Conservation (phyloP, 2,113 vertebrate genomes). For the Rousettus leschenaultii region DNA sequence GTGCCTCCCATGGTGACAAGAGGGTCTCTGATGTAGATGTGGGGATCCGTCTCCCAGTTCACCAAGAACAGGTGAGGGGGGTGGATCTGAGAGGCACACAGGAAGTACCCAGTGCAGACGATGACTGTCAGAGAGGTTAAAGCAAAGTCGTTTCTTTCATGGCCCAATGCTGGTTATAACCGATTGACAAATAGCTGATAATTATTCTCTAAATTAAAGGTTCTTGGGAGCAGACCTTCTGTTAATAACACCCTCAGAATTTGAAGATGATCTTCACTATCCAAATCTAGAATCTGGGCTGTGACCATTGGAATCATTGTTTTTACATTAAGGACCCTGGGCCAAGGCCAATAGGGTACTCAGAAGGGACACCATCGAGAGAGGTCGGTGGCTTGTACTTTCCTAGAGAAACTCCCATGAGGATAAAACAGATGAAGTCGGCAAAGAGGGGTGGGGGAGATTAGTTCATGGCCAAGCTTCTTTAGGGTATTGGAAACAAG, state of each 20-base stretch:
- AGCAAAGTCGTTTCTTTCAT: neutral
- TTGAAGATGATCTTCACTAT: neutral
- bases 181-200: neutral
- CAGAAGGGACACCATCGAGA: neutral
- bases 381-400: neutral
- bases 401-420: neutral
- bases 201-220: neutral
- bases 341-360: neutral
- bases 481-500: neutral
- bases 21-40: neutral
- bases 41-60: neutral
- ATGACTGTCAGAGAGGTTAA: neutral
- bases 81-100: neutral
- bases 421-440: neutral
- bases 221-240: neutral
- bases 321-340: neutral
- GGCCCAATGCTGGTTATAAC: neutral
- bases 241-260: neutral
- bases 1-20: rapidly evolving
- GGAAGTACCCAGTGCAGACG: neutral
- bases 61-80: neutral
- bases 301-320: neutral
- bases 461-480: slow-evolving; percentile 29
- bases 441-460: neutral
- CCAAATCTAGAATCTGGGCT: neutral